Conservation (phyloP, 2,797 vertebrate species). For the Urocyon cinereoargenteus region DNA sequence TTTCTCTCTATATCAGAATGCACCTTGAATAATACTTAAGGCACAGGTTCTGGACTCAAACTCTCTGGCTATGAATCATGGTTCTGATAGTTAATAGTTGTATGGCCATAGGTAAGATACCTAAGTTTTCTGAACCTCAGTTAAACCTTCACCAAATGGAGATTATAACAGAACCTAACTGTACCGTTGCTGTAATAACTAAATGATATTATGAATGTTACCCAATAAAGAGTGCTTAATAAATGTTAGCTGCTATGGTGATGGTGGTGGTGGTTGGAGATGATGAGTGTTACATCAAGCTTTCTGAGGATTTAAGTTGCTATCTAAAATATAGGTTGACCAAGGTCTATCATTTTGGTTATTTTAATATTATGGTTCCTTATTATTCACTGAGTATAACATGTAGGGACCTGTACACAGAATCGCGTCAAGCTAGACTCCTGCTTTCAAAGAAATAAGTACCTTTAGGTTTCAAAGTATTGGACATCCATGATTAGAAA, state of each 20-base stretch:
- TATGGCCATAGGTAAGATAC: not conserved
- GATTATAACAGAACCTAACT: constrained; percentile 26
- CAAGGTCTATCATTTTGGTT: not conserved
- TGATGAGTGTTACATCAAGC: not conserved
- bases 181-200: not conserved
- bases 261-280: not conserved
- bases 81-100: not conserved
- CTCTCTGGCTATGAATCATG: not conserved
- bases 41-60: not conserved
- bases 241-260: constrained; percentile 7
- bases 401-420: not conserved
- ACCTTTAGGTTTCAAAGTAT: not conserved
- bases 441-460: not conserved
- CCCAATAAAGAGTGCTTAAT: constrained; percentile 18
- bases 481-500: not conserved
- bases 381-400: not conserved
- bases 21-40: not conserved
- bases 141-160: not conserved
- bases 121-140: constrained; percentile 6
- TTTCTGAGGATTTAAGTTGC: not conserved
- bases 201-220: constrained; percentile 18
- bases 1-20: not conserved
- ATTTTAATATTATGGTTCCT: constrained; percentile 22
- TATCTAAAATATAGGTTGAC: constrained; percentile 22
- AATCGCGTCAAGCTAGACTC: not conserved